Conservation (phyloP, 2,797 vertebrate species). For the Furcifer pardalis region DNA sequence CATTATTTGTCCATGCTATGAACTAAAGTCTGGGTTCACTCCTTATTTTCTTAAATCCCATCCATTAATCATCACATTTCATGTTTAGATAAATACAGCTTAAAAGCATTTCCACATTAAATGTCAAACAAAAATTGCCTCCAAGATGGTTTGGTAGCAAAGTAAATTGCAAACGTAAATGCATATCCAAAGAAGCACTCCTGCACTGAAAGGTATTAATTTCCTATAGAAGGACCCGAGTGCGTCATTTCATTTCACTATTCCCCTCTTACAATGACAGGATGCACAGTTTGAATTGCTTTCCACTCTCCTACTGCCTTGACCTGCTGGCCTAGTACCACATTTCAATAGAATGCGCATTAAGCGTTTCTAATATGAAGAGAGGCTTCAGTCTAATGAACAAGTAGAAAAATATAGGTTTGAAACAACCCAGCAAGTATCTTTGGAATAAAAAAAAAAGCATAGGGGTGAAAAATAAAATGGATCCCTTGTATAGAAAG, state of each 20-base stretch:
- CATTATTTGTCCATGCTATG: not conserved
- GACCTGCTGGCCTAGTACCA: not conserved
- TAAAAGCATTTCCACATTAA: slow-evolving; percentile 27
- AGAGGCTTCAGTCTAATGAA: not conserved
- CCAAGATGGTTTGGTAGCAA: not conserved
- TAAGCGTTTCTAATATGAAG: not conserved
- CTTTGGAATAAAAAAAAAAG: too few relatives aligned
- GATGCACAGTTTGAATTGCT: not conserved
- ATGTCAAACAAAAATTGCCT: slow-evolving; percentile 22
- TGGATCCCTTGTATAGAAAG: not conserved
- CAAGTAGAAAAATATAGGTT: not conserved
- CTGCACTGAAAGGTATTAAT: not conserved
- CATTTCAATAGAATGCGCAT: not conserved
- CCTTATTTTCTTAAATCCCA: not conserved
- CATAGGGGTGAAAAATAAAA: not conserved
- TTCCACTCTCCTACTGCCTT: not conserved
- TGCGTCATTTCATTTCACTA: not conserved
- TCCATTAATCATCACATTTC: slow-evolving; percentile 2
- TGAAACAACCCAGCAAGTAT: not conserved
- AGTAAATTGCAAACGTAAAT: not conserved
- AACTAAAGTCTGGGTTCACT: not conserved
- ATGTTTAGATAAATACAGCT: not conserved
- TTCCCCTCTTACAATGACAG: not conserved
- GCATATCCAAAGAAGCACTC: not conserved
- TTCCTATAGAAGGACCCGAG: not conserved